phyloP scores from a whole-genome alignment of 2,113 vertebrate species.

The Abramis brama region DNA sequence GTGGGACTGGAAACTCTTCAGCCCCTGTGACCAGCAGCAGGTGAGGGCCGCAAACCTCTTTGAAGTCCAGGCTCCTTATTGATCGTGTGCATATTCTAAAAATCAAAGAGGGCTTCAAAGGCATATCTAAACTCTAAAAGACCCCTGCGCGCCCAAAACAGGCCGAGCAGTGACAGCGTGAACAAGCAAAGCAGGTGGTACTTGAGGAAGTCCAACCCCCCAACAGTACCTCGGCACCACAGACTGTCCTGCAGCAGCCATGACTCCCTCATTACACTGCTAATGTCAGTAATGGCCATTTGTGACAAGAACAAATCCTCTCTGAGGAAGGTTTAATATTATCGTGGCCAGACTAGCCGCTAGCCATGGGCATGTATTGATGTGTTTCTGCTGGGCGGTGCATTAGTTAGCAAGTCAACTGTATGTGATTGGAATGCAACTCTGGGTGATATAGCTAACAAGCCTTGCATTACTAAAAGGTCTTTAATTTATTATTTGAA shows the following conservation, averaged over 20 bases:
- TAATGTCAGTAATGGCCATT: slow-evolving; percentile 29
- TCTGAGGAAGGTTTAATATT: slow-evolving; percentile 22
- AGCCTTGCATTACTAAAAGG: slow-evolving; percentile 5
- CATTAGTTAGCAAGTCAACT: slow-evolving; percentile 26
- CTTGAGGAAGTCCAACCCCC: slow-evolving; percentile 63
- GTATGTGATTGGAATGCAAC: slow-evolving; percentile 27
- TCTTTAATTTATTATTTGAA: not conserved
- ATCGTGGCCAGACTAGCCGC: slow-evolving; percentile 32
- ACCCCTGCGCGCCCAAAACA: slow-evolving; percentile 70
- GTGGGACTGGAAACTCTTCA: slow-evolving; percentile 81
- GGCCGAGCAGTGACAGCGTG: slow-evolving; percentile 73
- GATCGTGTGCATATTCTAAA: slow-evolving; percentile 82
- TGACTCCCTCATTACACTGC: slow-evolving; percentile 9
- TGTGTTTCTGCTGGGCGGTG: slow-evolving; percentile 14
- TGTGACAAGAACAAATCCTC: slow-evolving; percentile 27
- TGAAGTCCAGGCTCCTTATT: slow-evolving; percentile 81
- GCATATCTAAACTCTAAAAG: slow-evolving; percentile 80
- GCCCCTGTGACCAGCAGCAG: slow-evolving; percentile 86
- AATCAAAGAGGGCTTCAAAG: slow-evolving; percentile 82
- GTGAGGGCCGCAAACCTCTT: slow-evolving; percentile 79
- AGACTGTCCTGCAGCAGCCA: slow-evolving; percentile 22
- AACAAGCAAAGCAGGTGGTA: slow-evolving; percentile 81
- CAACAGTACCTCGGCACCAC: slow-evolving; percentile 55
- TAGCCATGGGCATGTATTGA: slow-evolving; percentile 38
- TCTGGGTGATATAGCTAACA: not conserved